Evolutionary conservation across 2,888 invertebrate genomes (phyloP).

Genomic region (Barypeithes pellucidus): DNA sequence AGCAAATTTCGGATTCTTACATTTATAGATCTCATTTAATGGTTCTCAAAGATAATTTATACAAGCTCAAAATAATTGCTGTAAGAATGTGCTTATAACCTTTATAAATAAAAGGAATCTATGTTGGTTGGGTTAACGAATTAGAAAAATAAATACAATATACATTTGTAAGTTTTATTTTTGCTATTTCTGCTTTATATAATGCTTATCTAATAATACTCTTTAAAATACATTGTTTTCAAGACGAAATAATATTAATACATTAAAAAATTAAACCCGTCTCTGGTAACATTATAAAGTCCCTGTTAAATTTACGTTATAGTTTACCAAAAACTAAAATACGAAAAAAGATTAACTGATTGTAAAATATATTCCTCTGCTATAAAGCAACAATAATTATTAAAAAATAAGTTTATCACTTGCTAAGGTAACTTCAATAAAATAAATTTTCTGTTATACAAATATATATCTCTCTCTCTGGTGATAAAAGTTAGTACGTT

Average conservation of each 20-base stretch:
- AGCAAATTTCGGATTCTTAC: too few species aligned
- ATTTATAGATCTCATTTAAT: too few species aligned
- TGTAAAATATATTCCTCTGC: not conserved
- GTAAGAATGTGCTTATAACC: too few species aligned
- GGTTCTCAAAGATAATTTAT: too few species aligned
- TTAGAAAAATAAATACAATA: conserved; percentile 1
- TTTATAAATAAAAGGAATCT: too few species aligned
- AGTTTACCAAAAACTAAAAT: too few species aligned
- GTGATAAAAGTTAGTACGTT: conserved; percentile 6
- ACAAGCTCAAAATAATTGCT: too few species aligned
- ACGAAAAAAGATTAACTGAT: too few species aligned
- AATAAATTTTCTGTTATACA: conserved; percentile 11
- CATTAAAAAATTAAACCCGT: not conserved
- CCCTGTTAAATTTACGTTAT: too few species aligned
- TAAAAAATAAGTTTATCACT: conserved; percentile 2
- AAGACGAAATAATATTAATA: not conserved
- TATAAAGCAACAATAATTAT: too few species aligned
- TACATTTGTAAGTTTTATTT: not conserved
- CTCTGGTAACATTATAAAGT: too few species aligned
- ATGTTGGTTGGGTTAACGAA: not conserved
- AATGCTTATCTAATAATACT: conserved; percentile 18
- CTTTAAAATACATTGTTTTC: not conserved
- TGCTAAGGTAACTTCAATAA: not conserved
- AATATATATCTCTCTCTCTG: conserved; percentile 34
- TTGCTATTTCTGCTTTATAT: not conserved